Evolutionary conservation across 2,113 vertebrate genomes (phyloP).

Genomic region (Hiodon tergisus): DNA sequence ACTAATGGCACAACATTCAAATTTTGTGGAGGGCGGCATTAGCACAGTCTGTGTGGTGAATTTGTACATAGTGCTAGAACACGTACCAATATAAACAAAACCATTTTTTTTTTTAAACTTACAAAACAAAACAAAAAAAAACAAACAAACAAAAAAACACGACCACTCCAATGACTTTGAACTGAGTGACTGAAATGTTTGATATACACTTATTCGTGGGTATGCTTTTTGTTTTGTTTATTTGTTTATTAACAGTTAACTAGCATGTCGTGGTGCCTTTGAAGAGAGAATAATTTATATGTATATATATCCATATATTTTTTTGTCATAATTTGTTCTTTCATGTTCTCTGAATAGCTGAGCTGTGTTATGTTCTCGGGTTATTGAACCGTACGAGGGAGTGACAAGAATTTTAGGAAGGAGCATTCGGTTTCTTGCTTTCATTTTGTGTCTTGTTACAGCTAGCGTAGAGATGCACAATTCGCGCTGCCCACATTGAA

Average conservation of each 20-base stretch:
- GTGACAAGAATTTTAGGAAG: conserved; percentile 68
- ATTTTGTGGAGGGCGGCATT: neutral
- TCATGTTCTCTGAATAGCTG: neutral
- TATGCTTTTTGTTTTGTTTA: neutral
- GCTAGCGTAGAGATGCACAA: conserved; percentile 60
- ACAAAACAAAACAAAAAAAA: neutral
- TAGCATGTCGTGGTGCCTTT: no score
- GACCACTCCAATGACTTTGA: conserved; percentile 10
- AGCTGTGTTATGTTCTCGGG: conserved; percentile 57
- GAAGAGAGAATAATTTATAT: no score
- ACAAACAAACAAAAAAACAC: conserved; percentile 3
- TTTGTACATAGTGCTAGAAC: conserved; percentile 8
- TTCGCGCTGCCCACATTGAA: neutral
- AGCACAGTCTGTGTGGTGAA: conserved; percentile 1
- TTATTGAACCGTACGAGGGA: conserved; percentile 69
- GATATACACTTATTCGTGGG: neutral
- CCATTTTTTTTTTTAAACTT: no score
- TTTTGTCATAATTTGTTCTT: neutral
- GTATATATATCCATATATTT: neutral
- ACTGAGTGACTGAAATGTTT: conserved; percentile 1
- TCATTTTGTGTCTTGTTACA: conserved; percentile 67
- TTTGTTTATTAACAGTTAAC: no score
- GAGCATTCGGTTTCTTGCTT: conserved; percentile 62
- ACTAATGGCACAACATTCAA: neutral
- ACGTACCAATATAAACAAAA: no score